Percentiles rank a stretch among this genome's conserved stretches.
These are phyloP conservation scores for Suricata suricatta DNA, from an alignment of 2,113 vertebrate species.

Conservation along the genomic window DNA sequence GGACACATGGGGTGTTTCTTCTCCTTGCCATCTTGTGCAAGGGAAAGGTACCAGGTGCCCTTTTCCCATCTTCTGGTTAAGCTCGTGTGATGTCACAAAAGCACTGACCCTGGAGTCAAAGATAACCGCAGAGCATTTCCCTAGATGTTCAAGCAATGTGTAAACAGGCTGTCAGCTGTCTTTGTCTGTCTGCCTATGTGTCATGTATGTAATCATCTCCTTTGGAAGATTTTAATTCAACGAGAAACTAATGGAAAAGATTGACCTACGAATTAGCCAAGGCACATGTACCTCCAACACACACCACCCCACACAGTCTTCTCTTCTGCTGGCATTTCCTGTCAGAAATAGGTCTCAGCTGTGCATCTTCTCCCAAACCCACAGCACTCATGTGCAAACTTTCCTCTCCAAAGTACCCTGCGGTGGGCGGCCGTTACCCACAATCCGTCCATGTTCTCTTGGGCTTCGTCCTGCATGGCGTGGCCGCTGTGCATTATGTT, in stretches of 20 bases:
- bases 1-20: background rate
- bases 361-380: background rate
- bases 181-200: background rate
- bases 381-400: background rate
- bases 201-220: background rate
- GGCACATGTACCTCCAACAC: background rate
- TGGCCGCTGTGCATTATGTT: background rate
- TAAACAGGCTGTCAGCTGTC: background rate
- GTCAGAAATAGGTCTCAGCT: constrained; percentile 58
- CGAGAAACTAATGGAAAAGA: background rate
- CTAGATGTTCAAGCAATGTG: background rate
- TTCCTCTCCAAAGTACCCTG: background rate
- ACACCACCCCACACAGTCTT: background rate
- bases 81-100: background rate
- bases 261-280: constrained; percentile 21
- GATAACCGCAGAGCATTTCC: background rate
- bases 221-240: constrained; percentile 47
- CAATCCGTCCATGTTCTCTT: background rate
- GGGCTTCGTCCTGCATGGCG: background rate
- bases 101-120: background rate
- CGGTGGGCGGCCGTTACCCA: background rate
- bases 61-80: background rate
- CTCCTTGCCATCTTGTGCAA: background rate
- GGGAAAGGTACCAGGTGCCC: background rate
- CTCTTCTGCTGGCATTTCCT: constrained; percentile 18